phyloP scores from a whole-genome alignment of 2,888 invertebrate species.

The Cryptophagus acutangulus region DNA sequence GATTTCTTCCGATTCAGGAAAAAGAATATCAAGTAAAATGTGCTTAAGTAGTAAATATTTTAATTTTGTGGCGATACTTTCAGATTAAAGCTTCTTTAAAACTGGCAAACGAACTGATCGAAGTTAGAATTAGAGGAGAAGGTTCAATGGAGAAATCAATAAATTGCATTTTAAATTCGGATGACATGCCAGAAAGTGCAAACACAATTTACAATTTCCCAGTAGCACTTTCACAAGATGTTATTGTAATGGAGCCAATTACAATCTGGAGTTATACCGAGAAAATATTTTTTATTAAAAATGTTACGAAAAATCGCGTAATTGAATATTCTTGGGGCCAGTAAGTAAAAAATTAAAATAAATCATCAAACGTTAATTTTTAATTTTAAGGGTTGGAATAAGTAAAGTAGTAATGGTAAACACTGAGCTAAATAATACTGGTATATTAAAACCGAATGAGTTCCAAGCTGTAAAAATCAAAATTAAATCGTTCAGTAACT shows the following conservation, averaged over 20 bases:
- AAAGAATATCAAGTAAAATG: conserved; percentile 30
- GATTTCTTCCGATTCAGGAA: conserved; percentile 44
- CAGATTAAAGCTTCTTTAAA: conserved; percentile 14
- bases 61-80: not conserved
- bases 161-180: too few species aligned
- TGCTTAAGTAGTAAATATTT: not conserved
- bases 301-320: conserved; percentile 37
- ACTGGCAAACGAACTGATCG: conserved; percentile 1
- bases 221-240: conserved; percentile 40
- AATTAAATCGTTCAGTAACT: conserved; percentile 37
- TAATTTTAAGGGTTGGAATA: conserved; percentile 22
- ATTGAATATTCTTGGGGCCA: conserved; percentile 45
- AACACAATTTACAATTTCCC: conserved; percentile 17
- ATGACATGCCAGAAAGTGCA: conserved; percentile 2
- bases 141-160: conserved; percentile 3
- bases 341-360: conserved; percentile 29
- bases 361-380: not conserved
- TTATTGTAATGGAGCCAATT: conserved; percentile 37
- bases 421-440: conserved; percentile 22
- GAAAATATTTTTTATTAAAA: conserved; percentile 45
- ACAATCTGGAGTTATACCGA: conserved; percentile 37
- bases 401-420: conserved; percentile 21
- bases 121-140: conserved; percentile 1
- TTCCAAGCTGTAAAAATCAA: conserved; percentile 40
- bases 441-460: conserved; percentile 42